Evolutionary conservation across 2,113 vertebrate species (phyloP).

Genomic region (Neodon shergylaensis): DNA sequence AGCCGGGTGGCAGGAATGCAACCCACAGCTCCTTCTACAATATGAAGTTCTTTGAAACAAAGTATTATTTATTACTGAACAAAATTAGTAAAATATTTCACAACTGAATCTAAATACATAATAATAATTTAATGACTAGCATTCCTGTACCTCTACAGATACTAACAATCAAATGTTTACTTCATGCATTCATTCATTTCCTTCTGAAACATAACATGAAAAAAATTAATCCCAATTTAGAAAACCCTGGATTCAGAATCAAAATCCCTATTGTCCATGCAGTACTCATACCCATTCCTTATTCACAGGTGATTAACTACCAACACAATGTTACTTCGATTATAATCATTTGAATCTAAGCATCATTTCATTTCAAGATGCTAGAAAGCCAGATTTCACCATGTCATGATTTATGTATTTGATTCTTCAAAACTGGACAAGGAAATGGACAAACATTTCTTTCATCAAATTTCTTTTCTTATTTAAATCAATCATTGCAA

Average conservation of each 20-base stretch:
- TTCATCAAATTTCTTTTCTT: background rate
- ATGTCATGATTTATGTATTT: background rate
- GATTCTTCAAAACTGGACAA: conserved; percentile 14
- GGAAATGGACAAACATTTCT: background rate
- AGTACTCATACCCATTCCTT: background rate
- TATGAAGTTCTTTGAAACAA: background rate
- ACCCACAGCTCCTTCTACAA: no score
- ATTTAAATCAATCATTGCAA: background rate
- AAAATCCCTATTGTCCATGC: background rate
- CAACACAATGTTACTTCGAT: background rate
- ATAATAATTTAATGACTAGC: background rate
- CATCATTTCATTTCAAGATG: background rate
- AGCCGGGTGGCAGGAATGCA: no score
- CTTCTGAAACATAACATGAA: background rate
- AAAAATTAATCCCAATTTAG: background rate
- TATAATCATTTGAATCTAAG: conserved; percentile 27
- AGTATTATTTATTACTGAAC: background rate
- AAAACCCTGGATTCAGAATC: background rate
- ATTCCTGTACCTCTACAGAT: background rate
- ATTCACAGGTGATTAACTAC: background rate
- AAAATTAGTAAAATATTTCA: conserved; percentile 31
- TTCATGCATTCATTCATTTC: background rate
- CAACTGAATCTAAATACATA: background rate
- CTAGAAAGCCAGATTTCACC: background rate
- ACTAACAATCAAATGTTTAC: background rate